A percentile compares a stretch with the other conserved stretches of the same genome.
Evolutionary conservation across 1,140 invertebrate species (phyloP).

Genomic region (Psilanteris sp.): DNA sequence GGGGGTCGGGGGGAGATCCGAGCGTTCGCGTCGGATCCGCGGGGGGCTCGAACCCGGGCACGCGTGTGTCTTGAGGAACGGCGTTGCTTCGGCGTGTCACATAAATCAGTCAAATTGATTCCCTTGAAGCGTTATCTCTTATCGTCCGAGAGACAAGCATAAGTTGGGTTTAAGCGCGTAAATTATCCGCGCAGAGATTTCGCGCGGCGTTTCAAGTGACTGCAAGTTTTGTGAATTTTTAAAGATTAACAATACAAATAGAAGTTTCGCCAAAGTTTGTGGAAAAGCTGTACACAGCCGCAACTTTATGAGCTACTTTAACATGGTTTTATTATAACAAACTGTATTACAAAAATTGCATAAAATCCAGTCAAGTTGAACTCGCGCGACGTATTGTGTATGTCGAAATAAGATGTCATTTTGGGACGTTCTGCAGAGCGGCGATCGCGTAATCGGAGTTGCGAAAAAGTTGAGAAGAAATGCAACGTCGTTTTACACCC

Average conservation of each 20-base stretch:
- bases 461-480: no score
- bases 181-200: constrained; percentile 9
- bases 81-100: no score
- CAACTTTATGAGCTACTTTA: constrained; percentile 34
- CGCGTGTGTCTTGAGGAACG: no score
- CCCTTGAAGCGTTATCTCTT: no score
- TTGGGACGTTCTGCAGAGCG: not conserved
- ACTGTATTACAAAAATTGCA: constrained; percentile 23
- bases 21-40: no score
- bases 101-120: not conserved
- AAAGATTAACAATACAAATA: constrained; percentile 34
- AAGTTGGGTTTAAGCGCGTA: not conserved
- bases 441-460: no score
- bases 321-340: constrained; percentile 30
- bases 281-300: constrained; percentile 11
- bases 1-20: no score
- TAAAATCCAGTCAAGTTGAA: constrained; percentile 17
- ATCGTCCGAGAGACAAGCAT: not conserved
- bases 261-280: constrained; percentile 10
- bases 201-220: constrained; percentile 1
- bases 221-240: constrained; percentile 5
- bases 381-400: constrained; percentile 2
- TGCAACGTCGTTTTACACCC: no score
- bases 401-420: not conserved
- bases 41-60: no score